Conservation (phyloP, 1,140 invertebrate species). For the Oedothorax gibbosus region DNA sequence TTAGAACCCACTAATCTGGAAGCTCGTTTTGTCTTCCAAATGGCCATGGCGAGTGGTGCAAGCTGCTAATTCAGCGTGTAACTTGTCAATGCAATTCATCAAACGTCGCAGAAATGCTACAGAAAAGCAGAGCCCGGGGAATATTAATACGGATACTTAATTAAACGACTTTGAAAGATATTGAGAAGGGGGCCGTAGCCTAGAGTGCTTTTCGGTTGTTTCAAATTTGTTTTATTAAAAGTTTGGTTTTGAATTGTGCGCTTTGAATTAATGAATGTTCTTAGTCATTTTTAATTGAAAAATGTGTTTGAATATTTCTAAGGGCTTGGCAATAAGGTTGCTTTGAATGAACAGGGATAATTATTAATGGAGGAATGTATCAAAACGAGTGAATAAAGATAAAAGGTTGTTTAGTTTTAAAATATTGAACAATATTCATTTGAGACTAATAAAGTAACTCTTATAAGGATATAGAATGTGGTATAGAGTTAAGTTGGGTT, state of each 20-base stretch:
- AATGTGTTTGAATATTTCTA: too few species aligned
- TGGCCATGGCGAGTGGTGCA: conserved; percentile 29
- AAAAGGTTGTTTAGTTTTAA: too few species aligned
- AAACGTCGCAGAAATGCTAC: conserved; percentile 26
- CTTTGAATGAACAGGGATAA: too few species aligned
- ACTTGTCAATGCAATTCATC: conserved; percentile 56
- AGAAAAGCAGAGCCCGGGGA: conserved; percentile 49
- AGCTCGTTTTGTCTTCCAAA: conserved; percentile 56
- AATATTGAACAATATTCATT: too few species aligned
- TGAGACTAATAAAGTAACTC: too few species aligned
- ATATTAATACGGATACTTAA: conserved; percentile 59
- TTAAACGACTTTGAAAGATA: conserved; percentile 30
- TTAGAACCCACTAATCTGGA: conserved; percentile 32
- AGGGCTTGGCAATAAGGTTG: too few species aligned
- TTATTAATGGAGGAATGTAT: too few species aligned
- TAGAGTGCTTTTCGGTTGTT: not conserved
- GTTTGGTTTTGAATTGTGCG: not conserved
- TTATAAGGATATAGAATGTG: too few species aligned
- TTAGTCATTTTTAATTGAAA: not conserved
- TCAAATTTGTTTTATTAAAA: not conserved
- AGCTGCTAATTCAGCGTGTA: conserved; percentile 56
- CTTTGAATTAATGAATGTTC: not conserved
- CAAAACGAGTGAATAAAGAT: too few species aligned
- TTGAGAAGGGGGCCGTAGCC: not conserved
- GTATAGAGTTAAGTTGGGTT: too few species aligned